Evolutionary conservation across 2,888 invertebrate species (phyloP).

Genomic region (Halictus quadricinctus): DNA sequence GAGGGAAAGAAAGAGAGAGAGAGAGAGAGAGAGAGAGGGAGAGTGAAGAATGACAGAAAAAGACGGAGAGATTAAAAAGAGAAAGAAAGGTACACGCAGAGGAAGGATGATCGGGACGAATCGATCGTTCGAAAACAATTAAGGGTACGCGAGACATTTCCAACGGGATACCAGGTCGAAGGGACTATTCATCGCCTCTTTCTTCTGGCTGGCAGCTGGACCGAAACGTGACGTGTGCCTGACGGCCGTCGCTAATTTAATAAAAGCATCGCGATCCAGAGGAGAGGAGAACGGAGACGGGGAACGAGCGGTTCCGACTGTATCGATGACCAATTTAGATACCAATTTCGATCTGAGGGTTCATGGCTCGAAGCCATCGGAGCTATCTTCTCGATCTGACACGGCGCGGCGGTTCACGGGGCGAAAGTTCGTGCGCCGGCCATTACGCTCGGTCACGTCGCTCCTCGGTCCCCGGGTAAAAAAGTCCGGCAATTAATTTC

Average conservation of each 20-base stretch:
- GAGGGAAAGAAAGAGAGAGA: background rate
- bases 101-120: conserved; percentile 37
- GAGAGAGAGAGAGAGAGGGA: no score
- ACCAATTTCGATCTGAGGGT: conserved; percentile 26
- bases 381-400: background rate
- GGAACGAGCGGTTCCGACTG: conserved; percentile 20
- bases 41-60: no score
- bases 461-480: conserved; percentile 4
- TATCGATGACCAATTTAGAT: conserved; percentile 70
- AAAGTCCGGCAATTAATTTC: conserved; percentile 40
- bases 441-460: conserved; percentile 45
- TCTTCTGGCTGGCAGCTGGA: conserved; percentile 31
- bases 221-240: conserved; percentile 48
- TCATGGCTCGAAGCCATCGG: background rate
- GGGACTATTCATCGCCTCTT: conserved; percentile 61
- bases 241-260: conserved; percentile 68
- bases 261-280: conserved; percentile 55
- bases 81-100: background rate
- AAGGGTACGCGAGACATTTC: conserved; percentile 44
- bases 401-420: background rate
- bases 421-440: conserved; percentile 19
- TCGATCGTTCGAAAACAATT: conserved; percentile 60
- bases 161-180: conserved; percentile 35
- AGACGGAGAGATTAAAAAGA: background rate
- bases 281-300: background rate